These are phyloP conservation scores for Toxotes chatareus DNA, from an alignment of 2,113 vertebrate species.

Conservation along the genomic window DNA sequence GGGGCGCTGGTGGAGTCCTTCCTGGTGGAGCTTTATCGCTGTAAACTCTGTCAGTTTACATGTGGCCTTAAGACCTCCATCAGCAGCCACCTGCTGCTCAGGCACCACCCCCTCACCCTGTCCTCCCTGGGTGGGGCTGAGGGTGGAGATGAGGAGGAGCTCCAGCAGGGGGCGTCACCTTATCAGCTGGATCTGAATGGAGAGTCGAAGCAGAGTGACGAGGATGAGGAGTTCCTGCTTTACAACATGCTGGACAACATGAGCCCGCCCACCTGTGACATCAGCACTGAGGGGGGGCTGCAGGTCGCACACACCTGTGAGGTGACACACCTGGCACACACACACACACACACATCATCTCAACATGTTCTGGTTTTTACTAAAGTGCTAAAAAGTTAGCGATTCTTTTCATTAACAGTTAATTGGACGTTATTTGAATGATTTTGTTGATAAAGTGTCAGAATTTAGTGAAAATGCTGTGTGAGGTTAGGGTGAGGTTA, in stretches of 20 bases:
- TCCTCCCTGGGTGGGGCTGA: not conserved
- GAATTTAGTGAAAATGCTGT: no score
- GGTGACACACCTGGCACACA: slow-evolving; percentile 58
- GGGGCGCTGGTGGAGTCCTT: slow-evolving; percentile 79
- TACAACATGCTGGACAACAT: slow-evolving; percentile 78
- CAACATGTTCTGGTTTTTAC: no score
- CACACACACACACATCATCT: not conserved
- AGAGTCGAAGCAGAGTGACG: slow-evolving; percentile 73
- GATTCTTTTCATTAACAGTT: no score
- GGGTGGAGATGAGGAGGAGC: slow-evolving; percentile 5
- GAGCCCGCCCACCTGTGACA: slow-evolving; percentile 72
- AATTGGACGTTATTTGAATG: no score
- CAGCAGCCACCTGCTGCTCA: slow-evolving; percentile 62
- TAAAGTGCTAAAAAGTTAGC: no score
- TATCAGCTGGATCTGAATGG: slow-evolving; percentile 61
- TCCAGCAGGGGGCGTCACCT: slow-evolving; percentile 8
- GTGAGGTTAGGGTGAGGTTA: no score
- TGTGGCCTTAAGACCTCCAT: slow-evolving; percentile 73
- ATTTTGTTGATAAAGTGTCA: no score
- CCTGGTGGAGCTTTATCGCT: slow-evolving; percentile 75
- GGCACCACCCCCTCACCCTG: not conserved
- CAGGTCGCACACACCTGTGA: slow-evolving; percentile 74
- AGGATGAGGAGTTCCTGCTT: slow-evolving; percentile 80
- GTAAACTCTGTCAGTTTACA: slow-evolving; percentile 80
- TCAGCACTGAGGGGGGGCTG: slow-evolving; percentile 66